A percentile compares a stretch with the other conserved stretches of the same genome.
Conservation (phyloP, 1,140 invertebrate species). For the Bombus huntii region DNA sequence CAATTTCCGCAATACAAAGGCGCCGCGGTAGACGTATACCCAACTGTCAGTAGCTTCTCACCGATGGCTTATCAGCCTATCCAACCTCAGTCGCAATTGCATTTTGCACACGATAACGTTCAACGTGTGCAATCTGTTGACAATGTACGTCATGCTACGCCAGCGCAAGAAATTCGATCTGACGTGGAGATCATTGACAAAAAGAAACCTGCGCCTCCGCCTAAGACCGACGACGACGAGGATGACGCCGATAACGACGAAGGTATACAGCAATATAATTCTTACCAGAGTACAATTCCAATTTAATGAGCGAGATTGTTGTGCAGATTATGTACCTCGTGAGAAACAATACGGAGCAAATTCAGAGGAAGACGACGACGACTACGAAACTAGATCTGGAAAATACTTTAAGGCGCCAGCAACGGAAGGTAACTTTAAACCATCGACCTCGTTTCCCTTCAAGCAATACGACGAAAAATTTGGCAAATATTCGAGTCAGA, state of each 20-base stretch:
- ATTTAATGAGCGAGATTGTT: not conserved
- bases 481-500: constrained; percentile 55
- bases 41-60: constrained; percentile 24
- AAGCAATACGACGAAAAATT: constrained; percentile 76
- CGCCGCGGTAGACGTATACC: constrained; percentile 49
- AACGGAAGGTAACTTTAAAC: constrained; percentile 63
- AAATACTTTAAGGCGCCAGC: constrained; percentile 57
- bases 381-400: constrained; percentile 53
- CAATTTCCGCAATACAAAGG: constrained; percentile 71
- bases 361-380: constrained; percentile 58
- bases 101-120: constrained; percentile 61
- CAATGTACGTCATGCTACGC: constrained; percentile 34
- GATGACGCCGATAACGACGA: constrained; percentile 34
- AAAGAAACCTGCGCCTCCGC: constrained; percentile 70
- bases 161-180: constrained; percentile 68
- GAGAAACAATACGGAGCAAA: constrained; percentile 51
- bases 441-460: constrained; percentile 67
- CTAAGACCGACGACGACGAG: constrained; percentile 63
- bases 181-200: constrained; percentile 78
- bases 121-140: not conserved
- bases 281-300: not conserved
- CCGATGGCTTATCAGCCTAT: constrained; percentile 69
- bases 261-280: not conserved
- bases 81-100: constrained; percentile 74
- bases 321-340: constrained; percentile 25